phyloP scores from a whole-genome alignment of 30 jellyfish, hydroid and myxozoan genomes.

The Morbakka virulenta region DNA sequence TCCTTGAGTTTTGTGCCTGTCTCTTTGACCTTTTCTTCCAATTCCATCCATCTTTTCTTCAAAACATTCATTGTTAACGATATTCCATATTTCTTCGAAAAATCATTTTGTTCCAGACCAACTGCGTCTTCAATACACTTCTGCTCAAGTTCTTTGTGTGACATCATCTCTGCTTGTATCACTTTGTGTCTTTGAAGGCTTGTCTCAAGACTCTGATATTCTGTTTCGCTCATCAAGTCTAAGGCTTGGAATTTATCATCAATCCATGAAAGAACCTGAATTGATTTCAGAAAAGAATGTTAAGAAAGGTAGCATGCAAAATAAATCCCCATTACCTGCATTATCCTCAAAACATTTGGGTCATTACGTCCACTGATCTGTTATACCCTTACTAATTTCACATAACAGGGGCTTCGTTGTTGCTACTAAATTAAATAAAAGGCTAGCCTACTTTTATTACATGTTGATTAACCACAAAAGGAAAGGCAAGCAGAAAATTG shows the following conservation, averaged over 20 bases:
- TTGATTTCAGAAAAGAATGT: too few species aligned
- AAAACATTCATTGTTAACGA: background rate
- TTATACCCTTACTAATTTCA: too few species aligned
- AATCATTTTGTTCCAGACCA: background rate
- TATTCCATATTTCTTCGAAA: background rate
- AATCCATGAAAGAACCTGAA: background rate
- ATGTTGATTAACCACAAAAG: too few species aligned
- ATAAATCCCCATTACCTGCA: too few species aligned
- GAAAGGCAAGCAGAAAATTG: too few species aligned
- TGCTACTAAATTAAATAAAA: too few species aligned
- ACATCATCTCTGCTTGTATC: background rate
- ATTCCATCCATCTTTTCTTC: background rate
- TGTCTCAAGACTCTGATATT: background rate
- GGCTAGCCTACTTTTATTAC: too few species aligned
- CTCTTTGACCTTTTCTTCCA: background rate
- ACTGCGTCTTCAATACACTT: background rate
- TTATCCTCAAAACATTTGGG: too few species aligned
- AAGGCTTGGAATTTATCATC: background rate
- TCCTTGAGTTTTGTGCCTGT: slow-evolving; percentile 10
- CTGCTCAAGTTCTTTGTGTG: background rate
- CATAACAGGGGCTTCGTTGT: too few species aligned
- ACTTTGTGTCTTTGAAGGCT: background rate
- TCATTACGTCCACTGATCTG: too few species aligned
- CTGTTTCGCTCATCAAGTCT: background rate
- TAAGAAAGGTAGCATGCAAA: too few species aligned